Percentiles rank a stretch among this genome's conserved stretches.
Conservation (phyloP, 2,888 invertebrate genomes). For the Tethea ocularis region DNA sequence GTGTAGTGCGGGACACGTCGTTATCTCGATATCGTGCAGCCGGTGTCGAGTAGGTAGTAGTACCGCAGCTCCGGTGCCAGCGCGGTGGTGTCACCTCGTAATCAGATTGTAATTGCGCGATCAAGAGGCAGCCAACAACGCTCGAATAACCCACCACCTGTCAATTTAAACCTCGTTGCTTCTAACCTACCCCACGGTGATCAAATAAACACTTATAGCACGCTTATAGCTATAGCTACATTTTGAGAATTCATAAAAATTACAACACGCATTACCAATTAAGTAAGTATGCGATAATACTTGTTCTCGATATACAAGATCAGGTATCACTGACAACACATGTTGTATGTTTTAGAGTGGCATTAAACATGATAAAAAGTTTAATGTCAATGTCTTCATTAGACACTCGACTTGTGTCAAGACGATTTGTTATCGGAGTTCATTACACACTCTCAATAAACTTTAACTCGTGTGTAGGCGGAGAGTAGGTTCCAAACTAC, state of each 20-base stretch:
- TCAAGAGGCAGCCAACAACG: slow-evolving; percentile 53
- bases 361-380: not conserved
- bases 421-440: not conserved
- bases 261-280: not conserved
- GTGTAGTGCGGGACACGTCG: slow-evolving; percentile 64
- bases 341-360: not conserved
- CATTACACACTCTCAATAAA: not conserved
- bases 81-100: slow-evolving; percentile 54
- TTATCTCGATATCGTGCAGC: slow-evolving; percentile 70
- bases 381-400: slow-evolving; percentile 5
- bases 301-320: not conserved
- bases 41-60: slow-evolving; percentile 32
- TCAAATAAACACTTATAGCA: slow-evolving; percentile 33
- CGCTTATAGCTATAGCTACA: not conserved
- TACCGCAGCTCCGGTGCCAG: slow-evolving; percentile 6
- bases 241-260: not conserved
- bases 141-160: slow-evolving; percentile 56
- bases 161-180: slow-evolving; percentile 56
- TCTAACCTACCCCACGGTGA: slow-evolving; percentile 11
- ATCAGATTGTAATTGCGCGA: slow-evolving; percentile 74
- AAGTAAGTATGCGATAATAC: not conserved
- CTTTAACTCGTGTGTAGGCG: not conserved
- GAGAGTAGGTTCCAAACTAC: not conserved
- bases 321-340: not conserved
- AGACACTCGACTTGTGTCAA: slow-evolving; percentile 3